Evolutionary conservation across 2,113 vertebrate species (phyloP).

Genomic region (Gasterosteus nipponicus): DNA sequence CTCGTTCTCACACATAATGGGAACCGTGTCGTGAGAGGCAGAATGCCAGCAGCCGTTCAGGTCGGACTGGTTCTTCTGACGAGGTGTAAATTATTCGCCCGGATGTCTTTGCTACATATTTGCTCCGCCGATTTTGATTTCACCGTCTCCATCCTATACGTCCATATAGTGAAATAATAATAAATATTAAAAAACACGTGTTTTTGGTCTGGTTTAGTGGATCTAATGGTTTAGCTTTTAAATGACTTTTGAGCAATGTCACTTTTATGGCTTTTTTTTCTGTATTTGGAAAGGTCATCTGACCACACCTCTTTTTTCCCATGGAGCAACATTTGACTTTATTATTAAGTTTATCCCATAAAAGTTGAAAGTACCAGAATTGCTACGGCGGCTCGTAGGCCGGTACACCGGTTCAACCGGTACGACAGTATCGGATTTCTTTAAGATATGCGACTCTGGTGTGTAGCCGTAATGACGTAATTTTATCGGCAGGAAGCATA

Average conservation of each 20-base stretch:
- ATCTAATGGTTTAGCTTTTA: too few relatives aligned
- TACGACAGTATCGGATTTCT: too few relatives aligned
- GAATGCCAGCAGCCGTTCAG: constrained; percentile 41
- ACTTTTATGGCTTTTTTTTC: background rate
- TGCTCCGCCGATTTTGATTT: background rate
- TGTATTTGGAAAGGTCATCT: background rate
- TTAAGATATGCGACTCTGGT: too few relatives aligned
- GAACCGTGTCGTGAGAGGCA: background rate
- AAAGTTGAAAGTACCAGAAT: too few relatives aligned
- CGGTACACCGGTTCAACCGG: too few relatives aligned
- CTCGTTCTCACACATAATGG: background rate
- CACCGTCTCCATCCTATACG: background rate
- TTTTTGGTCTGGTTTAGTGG: background rate
- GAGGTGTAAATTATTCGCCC: background rate
- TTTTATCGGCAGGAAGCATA: too few relatives aligned
- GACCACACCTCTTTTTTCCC: too few relatives aligned
- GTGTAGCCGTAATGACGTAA: too few relatives aligned
- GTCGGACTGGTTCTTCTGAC: constrained; percentile 56
- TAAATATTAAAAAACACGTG: background rate
- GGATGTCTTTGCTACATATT: background rate
- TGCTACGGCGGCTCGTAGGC: too few relatives aligned
- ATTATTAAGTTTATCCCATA: too few relatives aligned
- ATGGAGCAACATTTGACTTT: too few relatives aligned
- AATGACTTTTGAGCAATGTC: background rate
- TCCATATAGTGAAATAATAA: background rate